Base-by-base conservation (phyloP, 2,113 vertebrate genomes). In the Nothocercus nigrocapillus region DNA sequence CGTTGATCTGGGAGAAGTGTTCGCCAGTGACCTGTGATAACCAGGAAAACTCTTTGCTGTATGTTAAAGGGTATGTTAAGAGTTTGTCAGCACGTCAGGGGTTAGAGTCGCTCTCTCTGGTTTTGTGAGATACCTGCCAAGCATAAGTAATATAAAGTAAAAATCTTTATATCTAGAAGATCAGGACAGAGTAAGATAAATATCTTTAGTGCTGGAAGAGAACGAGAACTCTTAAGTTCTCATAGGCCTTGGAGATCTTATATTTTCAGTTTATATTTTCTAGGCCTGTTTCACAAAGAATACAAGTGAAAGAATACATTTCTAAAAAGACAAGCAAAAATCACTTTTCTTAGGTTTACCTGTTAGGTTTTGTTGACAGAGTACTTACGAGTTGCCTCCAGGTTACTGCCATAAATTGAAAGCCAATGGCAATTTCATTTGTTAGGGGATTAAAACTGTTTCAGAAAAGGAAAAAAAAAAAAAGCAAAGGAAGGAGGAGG, bases 351-450 rank as follows among this genome's bases (percentile, higher is more conserved):
- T 76, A 88, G 72, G 17, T 0, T 88, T 81, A 72, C 38, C 64
- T 38, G 73, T 76, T 63, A 94, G 9, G 4, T 28, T 32, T 74
- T 91, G 28, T 85, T 86, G 89, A 91, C 81, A 84, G 68, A 82
- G 53, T 87, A 42, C 32, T 74, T 32, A 4, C 32, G 64, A 79
- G 53, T 66, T 87, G 44, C 68, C 64, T 88, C 13, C 19, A 77
- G 66, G 68, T 95, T 89, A 75, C 40, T 94, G 79, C 79, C 95
- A 7, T 40, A 56, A 89, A 91, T 90, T 89, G 75, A 97, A 97
- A 95, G 68, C 73, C 85, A 66, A 82, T 91, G 87, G 94, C 89
- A 93, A 28, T 92, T 88, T 51, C 91, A 81, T 87, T 92, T 95
- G 51, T 86, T 88, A 75, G 30, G 53, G n/a, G 45, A 83, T 92